Evolutionary conservation across 2,113 vertebrate species (phyloP).

Genomic region (Ammodramus savannarum): DNA sequence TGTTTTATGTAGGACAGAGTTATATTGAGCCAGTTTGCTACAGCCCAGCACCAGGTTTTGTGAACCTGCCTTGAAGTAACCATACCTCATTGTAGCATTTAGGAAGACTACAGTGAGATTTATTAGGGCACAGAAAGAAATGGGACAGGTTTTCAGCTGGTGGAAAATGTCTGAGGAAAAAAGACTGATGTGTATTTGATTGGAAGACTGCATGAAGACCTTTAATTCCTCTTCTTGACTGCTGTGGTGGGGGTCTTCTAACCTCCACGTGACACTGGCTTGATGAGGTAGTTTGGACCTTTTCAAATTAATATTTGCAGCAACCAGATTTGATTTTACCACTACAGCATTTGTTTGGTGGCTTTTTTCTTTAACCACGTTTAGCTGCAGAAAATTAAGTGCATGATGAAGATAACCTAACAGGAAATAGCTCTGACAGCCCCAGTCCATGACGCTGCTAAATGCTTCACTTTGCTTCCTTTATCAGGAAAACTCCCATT

Average conservation of each 20-base stretch:
- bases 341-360: neutral
- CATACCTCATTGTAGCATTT: neutral
- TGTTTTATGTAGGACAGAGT: neutral
- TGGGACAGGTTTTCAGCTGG: neutral
- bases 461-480: constrained; percentile 16
- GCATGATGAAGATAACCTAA: constrained; percentile 78
- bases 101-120: neutral
- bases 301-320: neutral
- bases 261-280: fast-evolving
- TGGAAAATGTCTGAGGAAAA: neutral
- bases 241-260: neutral
- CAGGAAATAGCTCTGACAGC: constrained; percentile 80
- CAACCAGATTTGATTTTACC: neutral
- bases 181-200: neutral
- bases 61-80: neutral
- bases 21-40: neutral
- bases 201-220: neutral
- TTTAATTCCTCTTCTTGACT: neutral
- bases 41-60: neutral
- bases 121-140: neutral
- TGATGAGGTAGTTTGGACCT: neutral
- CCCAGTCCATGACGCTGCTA: neutral
- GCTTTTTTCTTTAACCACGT: constrained; percentile 40
- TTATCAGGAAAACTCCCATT: constrained; percentile 46
- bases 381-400: constrained; percentile 78